phyloP scores from a whole-genome alignment of 1,140 invertebrate species.

The Brachionus manjavacas region DNA sequence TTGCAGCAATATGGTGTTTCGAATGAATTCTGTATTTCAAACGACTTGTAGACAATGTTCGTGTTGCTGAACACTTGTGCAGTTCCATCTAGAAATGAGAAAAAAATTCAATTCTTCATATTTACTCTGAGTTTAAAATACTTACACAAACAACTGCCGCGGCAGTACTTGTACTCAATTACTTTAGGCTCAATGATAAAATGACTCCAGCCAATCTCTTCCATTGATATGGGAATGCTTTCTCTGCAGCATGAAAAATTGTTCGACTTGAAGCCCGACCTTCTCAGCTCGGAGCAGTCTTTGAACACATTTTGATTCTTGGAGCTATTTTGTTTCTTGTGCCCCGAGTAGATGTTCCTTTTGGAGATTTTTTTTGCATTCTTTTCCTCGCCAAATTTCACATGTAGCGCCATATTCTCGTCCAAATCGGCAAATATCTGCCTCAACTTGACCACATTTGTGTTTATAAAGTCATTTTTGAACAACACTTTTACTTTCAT shows the following conservation, averaged over 20 bases:
- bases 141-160: constrained; percentile 39
- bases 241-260: constrained; percentile 29
- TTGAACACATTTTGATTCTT: constrained; percentile 12
- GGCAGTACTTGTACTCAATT: constrained; percentile 39
- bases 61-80: constrained; percentile 18
- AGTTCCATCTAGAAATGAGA: background rate
- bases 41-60: constrained; percentile 18
- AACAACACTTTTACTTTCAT: background rate
- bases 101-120: background rate
- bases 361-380: background rate
- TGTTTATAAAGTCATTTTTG: constrained; percentile 22
- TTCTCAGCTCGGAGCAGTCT: constrained; percentile 12
- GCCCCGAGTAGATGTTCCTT: background rate
- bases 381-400: background rate
- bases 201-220: constrained; percentile 24
- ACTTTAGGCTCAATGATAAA: constrained; percentile 19
- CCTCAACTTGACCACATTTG: background rate
- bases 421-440: background rate
- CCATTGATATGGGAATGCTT: background rate
- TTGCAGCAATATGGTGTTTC: constrained; percentile 22
- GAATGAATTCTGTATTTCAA: constrained; percentile 6
- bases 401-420: background rate
- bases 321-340: constrained; percentile 11
- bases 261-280: background rate
- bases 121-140: background rate